Evolutionary conservation across 2,113 vertebrate species (phyloP), one percentile per base, ranked within the genome.

Genomic region (Pungitius pungitius): DNA sequence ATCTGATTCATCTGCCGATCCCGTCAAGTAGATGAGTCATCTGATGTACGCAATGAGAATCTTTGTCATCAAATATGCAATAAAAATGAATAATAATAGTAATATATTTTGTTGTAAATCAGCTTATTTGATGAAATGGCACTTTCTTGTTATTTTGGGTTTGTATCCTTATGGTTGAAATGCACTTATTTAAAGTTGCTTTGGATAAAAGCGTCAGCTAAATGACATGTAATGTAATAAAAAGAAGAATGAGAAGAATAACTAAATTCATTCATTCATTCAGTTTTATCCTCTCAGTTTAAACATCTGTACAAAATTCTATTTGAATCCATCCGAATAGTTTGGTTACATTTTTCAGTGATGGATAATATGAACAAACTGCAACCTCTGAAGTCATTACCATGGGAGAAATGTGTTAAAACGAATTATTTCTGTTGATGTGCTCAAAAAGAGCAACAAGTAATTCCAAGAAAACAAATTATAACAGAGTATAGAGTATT

Each of bases 1-100:
- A 52, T 59, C 64, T 78, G 79, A 81, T 42, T 89, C 72, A 85
- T 84, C 33, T 33, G 18, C 43, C 3, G 17, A 68, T 63, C 14
- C 5, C 40, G 26, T 47, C 22, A 27, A 52, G 42, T 20, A 73
- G 75, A 35, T 35, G 33, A 35, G 33, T 35, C 33, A 51, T 30
- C 9, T 35, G 24, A 43, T 64, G 26, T 4, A 73, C 43, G 10
- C 20, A 20, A 22, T 35, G 11, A 60, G 1, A 52, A 39, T 69
- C 35, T 52, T 40, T 60, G 35, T 45, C 33, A 47, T 47, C 5
- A 69, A 47, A 57, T 22, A 57, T 10, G 24, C 13, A 47, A 18
- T 37, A 13, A 52, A 15, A 35, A 6, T 6, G 7, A n/a, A n/a
- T 40, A 45, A 43, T 6, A 49, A n/a, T 49, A 49, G 9, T 49